phyloP scores from a whole-genome alignment of 2,888 invertebrate genomes.

The Endotricha flammealis region DNA sequence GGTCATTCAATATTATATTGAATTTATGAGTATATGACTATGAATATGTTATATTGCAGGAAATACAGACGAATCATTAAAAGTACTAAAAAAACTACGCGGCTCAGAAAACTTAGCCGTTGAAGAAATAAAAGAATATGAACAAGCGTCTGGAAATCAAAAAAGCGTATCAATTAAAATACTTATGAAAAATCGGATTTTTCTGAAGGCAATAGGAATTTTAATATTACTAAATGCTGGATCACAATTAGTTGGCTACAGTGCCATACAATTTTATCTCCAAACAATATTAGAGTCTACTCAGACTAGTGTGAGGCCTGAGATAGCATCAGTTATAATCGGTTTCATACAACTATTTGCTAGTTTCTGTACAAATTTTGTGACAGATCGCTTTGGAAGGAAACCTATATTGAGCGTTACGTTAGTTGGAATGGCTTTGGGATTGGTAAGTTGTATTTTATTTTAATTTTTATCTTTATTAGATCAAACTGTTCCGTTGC shows the following conservation, averaged over 20 bases:
- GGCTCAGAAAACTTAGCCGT: slow-evolving; percentile 39
- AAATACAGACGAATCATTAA: slow-evolving; percentile 36
- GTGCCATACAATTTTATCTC: slow-evolving; percentile 29
- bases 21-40: no score
- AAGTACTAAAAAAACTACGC: slow-evolving; percentile 39
- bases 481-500: no score
- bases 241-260: slow-evolving; percentile 33
- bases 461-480: no score
- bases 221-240: slow-evolving; percentile 27
- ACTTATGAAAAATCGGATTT: slow-evolving; percentile 18
- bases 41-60: slow-evolving; percentile 31
- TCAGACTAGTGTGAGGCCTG: slow-evolving; percentile 24
- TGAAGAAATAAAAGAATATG: slow-evolving; percentile 48
- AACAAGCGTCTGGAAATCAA: slow-evolving; percentile 12
- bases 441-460: slow-evolving; percentile 47
- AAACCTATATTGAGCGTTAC: slow-evolving; percentile 33
- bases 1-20: no score
- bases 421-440: slow-evolving; percentile 31
- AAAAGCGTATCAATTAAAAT: slow-evolving; percentile 15
- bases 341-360: slow-evolving; percentile 28
- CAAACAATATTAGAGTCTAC: slow-evolving; percentile 31
- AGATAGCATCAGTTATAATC: slow-evolving; percentile 27
- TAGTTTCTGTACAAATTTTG: slow-evolving; percentile 20
- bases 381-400: slow-evolving; percentile 36
- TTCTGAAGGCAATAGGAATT: slow-evolving; percentile 29